phyloP scores from a whole-genome alignment of 2,888 invertebrate species.

The Dusona sp. region DNA sequence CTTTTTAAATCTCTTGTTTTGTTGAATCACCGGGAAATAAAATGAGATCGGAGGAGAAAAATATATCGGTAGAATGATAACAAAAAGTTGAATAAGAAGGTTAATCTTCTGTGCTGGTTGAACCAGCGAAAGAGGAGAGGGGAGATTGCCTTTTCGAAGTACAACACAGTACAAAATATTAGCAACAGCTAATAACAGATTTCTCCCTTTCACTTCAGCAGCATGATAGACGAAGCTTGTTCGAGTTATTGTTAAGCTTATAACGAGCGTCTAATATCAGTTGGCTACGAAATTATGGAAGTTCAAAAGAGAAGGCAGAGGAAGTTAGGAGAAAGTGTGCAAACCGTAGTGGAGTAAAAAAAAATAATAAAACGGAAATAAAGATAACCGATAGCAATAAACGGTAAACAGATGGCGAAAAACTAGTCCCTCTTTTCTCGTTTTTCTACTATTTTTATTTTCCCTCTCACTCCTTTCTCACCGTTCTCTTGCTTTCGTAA shows the following conservation, averaged over 20 bases:
- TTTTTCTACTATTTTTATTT: constrained; percentile 71
- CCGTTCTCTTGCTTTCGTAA: constrained; percentile 75
- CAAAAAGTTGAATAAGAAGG: constrained; percentile 21
- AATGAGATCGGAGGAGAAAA: constrained; percentile 8
- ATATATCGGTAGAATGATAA: constrained; percentile 55
- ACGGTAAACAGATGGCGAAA: constrained; percentile 69
- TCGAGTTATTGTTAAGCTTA: constrained; percentile 34
- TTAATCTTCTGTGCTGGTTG: neutral
- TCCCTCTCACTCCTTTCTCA: constrained; percentile 72
- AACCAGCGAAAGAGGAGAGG: neutral
- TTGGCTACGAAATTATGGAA: constrained; percentile 30
- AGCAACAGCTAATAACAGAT: constrained; percentile 38
- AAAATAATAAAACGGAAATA: constrained; percentile 60
- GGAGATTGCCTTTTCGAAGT: constrained; percentile 7
- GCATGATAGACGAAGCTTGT: constrained; percentile 23
- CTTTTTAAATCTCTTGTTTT: neutral
- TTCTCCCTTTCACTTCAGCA: constrained; percentile 1
- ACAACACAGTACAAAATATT: too few relatives aligned
- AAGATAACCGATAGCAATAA: constrained; percentile 69
- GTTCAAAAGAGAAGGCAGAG: neutral
- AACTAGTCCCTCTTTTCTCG: constrained; percentile 60
- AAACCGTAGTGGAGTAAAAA: constrained; percentile 27
- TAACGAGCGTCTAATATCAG: constrained; percentile 37
- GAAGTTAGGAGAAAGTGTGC: neutral
- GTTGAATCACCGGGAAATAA: neutral